Conservation (phyloP, 2,888 invertebrate species). For the Idaea straminata region DNA sequence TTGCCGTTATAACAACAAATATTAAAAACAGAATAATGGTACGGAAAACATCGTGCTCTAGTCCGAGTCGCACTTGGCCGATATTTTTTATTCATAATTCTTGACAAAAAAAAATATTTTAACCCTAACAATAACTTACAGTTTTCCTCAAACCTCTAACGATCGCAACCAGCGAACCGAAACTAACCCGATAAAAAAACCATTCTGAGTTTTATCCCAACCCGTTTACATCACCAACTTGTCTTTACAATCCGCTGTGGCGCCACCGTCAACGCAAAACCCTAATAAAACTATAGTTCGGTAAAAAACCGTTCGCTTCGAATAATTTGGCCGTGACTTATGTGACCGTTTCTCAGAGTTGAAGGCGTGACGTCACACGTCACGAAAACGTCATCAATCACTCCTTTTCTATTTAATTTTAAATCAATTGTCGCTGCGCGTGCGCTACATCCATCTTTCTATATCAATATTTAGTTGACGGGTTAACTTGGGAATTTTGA, state of each 20-base stretch:
- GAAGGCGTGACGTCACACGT: constrained; percentile 57
- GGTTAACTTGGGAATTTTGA: constrained; percentile 33
- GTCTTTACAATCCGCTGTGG: neutral
- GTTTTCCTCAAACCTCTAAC: constrained; percentile 28
- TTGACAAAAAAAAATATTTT: constrained; percentile 9
- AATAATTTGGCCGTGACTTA: neutral
- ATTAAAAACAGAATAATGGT: too few relatives aligned
- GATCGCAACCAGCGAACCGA: constrained; percentile 33
- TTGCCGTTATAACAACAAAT: too few relatives aligned
- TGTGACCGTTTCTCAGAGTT: neutral
- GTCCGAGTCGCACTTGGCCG: too few relatives aligned
- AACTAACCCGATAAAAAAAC: constrained; percentile 39
- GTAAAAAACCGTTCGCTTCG: constrained; percentile 41
- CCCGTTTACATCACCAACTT: constrained; percentile 38
- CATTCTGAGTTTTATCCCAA: constrained; percentile 54
- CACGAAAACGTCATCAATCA: constrained; percentile 68
- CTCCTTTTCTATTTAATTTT: constrained; percentile 64
- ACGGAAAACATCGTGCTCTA: too few relatives aligned
- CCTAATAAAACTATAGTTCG: neutral
- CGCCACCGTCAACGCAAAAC: neutral
- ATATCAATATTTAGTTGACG: constrained; percentile 65
- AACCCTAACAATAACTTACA: constrained; percentile 13
- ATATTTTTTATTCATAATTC: too few relatives aligned
- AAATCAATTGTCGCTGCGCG: constrained; percentile 76
- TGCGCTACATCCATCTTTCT: constrained; percentile 71